These are phyloP conservation scores for Pandion haliaetus DNA, from an alignment of 2,113 vertebrate genomes.

Conservation along the genomic window DNA sequence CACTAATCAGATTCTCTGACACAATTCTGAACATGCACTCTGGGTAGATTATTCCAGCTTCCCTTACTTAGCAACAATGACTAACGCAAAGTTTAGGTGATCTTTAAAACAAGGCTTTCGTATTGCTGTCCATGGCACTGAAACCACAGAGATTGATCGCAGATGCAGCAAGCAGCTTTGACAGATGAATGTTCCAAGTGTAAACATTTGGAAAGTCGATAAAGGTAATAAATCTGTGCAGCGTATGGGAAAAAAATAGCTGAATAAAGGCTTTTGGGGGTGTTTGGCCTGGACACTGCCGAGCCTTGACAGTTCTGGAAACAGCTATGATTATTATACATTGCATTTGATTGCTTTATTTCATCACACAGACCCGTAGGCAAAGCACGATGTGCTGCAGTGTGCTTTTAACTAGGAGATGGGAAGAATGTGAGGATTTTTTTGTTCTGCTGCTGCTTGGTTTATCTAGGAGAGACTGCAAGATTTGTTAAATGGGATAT, in stretches of 20 bases:
- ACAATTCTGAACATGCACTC: neutral
- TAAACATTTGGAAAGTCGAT: conserved; percentile 54
- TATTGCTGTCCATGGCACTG: neutral
- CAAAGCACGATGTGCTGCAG: conserved; percentile 21
- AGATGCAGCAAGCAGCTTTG: conserved; percentile 33
- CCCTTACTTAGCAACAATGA: neutral
- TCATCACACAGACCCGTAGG: neutral
- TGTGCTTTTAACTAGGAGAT: neutral
- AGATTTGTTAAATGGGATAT: neutral
- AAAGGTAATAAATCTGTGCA: conserved; percentile 55
- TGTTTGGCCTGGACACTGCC: neutral
- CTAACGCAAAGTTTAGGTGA: neutral
- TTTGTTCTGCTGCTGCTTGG: neutral
- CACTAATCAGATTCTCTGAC: neutral
- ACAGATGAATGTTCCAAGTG: conserved; percentile 43
- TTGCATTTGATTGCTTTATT: conserved; percentile 22
- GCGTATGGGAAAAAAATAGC: neutral
- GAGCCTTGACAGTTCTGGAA: conserved; percentile 1
- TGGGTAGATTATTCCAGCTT: neutral
- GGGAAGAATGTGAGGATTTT: neutral
- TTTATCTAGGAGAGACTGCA: neutral
- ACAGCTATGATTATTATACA: conserved; percentile 2
- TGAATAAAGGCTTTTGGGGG: conserved; percentile 26
- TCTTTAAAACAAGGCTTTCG: neutral
- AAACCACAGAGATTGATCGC: conserved; percentile 22